Evolutionary conservation across 1,140 invertebrate species (phyloP).

Genomic region (Ceratoteleas bidentatus): DNA sequence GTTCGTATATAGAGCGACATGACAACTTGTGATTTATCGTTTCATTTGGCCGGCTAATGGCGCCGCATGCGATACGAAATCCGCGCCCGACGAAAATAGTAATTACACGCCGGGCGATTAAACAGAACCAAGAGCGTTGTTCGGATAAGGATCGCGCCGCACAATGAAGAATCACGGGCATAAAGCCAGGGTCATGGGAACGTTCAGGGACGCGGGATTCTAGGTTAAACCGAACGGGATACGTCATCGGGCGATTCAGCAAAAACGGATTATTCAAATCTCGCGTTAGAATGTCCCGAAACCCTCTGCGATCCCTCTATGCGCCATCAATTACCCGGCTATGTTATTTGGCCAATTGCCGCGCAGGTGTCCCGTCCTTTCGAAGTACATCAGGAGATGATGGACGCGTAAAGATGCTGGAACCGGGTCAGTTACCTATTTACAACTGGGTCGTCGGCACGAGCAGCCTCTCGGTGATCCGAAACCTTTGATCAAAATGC

Average conservation of each 20-base stretch:
- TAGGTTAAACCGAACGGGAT: conserved; percentile 48
- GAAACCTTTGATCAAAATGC: conserved; percentile 63
- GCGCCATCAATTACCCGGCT: conserved; percentile 40
- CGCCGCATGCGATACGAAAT: not conserved
- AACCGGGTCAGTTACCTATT: conserved; percentile 78
- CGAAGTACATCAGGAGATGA: conserved; percentile 72
- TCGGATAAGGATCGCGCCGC: conserved; percentile 38
- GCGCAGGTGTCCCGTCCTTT: conserved; percentile 54
- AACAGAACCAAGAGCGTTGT: conserved; percentile 34
- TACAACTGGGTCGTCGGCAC: conserved; percentile 77
- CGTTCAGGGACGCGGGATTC: conserved; percentile 39
- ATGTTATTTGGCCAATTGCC: conserved; percentile 53
- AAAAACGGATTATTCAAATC: conserved; percentile 42
- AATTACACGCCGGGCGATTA: conserved; percentile 44
- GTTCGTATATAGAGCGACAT: conserved; percentile 21
- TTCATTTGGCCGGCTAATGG: conserved; percentile 31
- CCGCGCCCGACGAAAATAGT: conserved; percentile 27
- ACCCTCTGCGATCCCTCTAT: conserved; percentile 11
- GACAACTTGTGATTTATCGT: conserved; percentile 50
- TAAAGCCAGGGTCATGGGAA: conserved; percentile 61
- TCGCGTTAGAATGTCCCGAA: conserved; percentile 5
- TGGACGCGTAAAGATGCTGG: conserved; percentile 69
- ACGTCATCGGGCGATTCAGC: conserved; percentile 11
- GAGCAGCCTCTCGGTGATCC: conserved; percentile 52
- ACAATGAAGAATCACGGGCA: conserved; percentile 48